These are phyloP conservation scores for Mus musculus DNA, from an alignment of 2,113 vertebrate genomes.

Conservation along the genomic window GRCm39 chr15:93376501-93377000, in stretches of 20 bases:
- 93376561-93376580: background rate
- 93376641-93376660: background rate
- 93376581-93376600: background rate
- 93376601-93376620: background rate
- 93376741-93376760: background rate
- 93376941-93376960: background rate
- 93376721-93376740: background rate
- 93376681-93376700: background rate
- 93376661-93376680: background rate
- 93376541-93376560: background rate
- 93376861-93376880: background rate
- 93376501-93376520: background rate
- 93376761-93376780: background rate
- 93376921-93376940: background rate
- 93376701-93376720: background rate
- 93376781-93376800: background rate
- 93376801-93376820: background rate
- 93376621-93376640: background rate
- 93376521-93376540: no score
- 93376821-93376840: background rate
- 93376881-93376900: background rate
- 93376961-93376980: slow-evolving; percentile 9
- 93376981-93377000: background rate
- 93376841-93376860: background rate
- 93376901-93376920: background rate